A percentile compares a stretch with the other conserved stretches of the same genome.
These are phyloP conservation scores for Dinothrombium tinctorium DNA, from an alignment of 1,140 invertebrate species.

Conservation along the genomic window DNA sequence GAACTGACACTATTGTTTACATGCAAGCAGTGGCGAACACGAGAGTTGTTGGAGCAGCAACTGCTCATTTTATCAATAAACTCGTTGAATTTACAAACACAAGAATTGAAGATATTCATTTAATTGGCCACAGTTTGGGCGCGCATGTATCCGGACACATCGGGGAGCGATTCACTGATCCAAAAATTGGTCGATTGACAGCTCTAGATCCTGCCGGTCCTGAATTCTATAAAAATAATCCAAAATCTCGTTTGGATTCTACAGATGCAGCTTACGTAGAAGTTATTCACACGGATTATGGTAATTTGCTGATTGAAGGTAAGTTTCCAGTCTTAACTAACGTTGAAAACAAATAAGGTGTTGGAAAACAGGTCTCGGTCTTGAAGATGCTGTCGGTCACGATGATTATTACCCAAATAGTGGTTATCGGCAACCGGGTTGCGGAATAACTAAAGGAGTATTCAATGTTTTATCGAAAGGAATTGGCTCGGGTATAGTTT, in stretches of 20 bases:
- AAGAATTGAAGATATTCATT: constrained; percentile 23
- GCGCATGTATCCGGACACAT: constrained; percentile 63
- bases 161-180: constrained; percentile 30
- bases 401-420: constrained; percentile 71
- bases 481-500: not conserved
- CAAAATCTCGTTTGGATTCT: constrained; percentile 32
- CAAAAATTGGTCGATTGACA: constrained; percentile 11
- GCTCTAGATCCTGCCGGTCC: constrained; percentile 62
- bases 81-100: constrained; percentile 12
- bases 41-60: constrained; percentile 34
- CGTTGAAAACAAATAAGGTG: too few species aligned
- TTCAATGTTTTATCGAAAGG: not conserved
- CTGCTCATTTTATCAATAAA: constrained; percentile 25
- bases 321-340: too few species aligned
- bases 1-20: constrained; percentile 28
- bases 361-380: constrained; percentile 61
- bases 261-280: constrained; percentile 49
- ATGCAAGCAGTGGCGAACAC: constrained; percentile 33
- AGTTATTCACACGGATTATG: constrained; percentile 32
- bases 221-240: constrained; percentile 43
- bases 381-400: constrained; percentile 38
- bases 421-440: constrained; percentile 62
- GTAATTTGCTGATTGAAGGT: not conserved
- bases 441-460: constrained; percentile 18
- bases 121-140: constrained; percentile 47